These are phyloP conservation scores for Acronicta leporina DNA, from an alignment of 2,888 invertebrate genomes.

Conservation along the genomic window DNA sequence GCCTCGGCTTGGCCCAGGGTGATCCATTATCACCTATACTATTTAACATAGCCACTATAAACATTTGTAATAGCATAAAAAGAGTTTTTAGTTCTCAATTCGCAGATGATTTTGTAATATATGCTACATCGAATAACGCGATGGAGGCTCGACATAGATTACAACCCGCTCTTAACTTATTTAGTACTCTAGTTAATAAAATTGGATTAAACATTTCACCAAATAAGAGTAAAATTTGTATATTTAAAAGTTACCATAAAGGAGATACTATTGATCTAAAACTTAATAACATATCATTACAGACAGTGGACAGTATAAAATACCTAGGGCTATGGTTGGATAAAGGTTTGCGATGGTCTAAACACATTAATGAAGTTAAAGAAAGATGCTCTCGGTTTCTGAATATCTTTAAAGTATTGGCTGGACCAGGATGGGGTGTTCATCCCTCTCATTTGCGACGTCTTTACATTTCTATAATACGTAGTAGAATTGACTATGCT, in stretches of 20 bases:
- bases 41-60: background rate
- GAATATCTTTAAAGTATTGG: too few species aligned
- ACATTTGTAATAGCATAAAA: background rate
- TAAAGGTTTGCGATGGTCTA: too few species aligned
- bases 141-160: background rate
- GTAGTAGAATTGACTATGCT: too few species aligned
- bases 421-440: too few species aligned
- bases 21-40: background rate
- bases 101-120: slow-evolving; percentile 1
- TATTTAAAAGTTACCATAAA: background rate
- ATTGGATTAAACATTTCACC: background rate
- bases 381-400: too few species aligned
- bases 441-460: too few species aligned
- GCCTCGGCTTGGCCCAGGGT: background rate
- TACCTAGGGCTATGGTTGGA: background rate
- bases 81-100: background rate
- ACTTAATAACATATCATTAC: background rate
- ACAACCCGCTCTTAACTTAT: too few species aligned
- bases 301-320: background rate
- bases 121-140: background rate
- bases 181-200: background rate
- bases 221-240: background rate
- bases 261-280: background rate
- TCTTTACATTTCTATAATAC: too few species aligned
- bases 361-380: too few species aligned